Evolutionary conservation across 2,888 invertebrate species (phyloP), one percentile per base, ranked within the genome.

Genomic region (Limnephilus marmoratus): DNA sequence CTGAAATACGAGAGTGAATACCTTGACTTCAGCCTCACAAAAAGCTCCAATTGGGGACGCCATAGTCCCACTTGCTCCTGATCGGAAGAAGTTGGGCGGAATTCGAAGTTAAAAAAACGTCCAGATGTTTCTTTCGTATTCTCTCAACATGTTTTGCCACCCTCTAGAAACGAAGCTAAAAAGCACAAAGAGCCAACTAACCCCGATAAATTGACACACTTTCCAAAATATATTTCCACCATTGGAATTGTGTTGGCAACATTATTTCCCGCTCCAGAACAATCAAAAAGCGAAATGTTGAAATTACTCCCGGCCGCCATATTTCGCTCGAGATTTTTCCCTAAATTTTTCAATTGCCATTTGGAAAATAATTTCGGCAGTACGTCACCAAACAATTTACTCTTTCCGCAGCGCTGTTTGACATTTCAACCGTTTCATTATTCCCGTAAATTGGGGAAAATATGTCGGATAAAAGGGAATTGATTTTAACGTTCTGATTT

Each of bases 371-470:
- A 68, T 68, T 68, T 68, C 68, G 2, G 9, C 68, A 68, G 68
- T 68, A 68, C 68, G 68, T 68, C 68, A 68, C 68, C 24, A 24
- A 68, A 68, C 68, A 24, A 68, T 24, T n/a, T 68, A 68, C 68
- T n/a, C 68, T 24, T 68, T 68, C 68, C 68, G 68, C 68, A 9
- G 68, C 24, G 24, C n/a, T 68, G 68, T 68, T 68, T 68, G 68
- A 68, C 68, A 68, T 68, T 68, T 68, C 68, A 68, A 68, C 68
- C 68, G 68, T 68, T 68, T 68, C 68, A 68, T 68, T 68, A 68
- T 68, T n/a, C 68, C 68, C 24, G 24, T 24, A 68, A 68, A 68
- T 68, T 68, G 68, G 24, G 68, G 68, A 68, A 68, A 68, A 68
- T 68, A n/a, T 24, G 68, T 9, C 68, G 24, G n/a, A 24, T n/a